These are phyloP conservation scores for Leptatherina wallacei DNA, from an alignment of 2,797 vertebrate genomes.

Conservation along the genomic window DNA sequence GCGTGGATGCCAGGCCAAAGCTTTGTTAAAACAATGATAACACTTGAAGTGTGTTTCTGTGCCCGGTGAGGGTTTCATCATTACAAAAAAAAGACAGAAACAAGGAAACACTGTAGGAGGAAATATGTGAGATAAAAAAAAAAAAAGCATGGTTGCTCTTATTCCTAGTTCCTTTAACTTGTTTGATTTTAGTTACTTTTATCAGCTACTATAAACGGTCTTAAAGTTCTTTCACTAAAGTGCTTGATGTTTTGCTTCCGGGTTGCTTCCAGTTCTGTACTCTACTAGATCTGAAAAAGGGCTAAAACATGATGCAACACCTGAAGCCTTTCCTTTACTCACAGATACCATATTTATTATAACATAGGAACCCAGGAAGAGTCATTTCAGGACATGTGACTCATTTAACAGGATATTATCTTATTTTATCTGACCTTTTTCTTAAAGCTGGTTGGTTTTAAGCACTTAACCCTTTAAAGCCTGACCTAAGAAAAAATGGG, in stretches of 20 bases:
- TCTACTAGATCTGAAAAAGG: slow-evolving; percentile 29
- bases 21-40: slow-evolving; percentile 76
- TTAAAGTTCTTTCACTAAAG: slow-evolving; percentile 32
- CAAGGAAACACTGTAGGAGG: slow-evolving; percentile 17
- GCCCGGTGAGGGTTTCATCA: slow-evolving; percentile 68
- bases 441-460: not conserved
- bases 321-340: slow-evolving; percentile 38
- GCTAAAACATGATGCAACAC: slow-evolving; percentile 38
- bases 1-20: slow-evolving; percentile 66
- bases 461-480: no score
- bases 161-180: slow-evolving; percentile 16
- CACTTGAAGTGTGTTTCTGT: slow-evolving; percentile 70
- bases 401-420: not conserved
- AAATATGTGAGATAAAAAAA: slow-evolving; percentile 29
- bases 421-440: not conserved
- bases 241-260: slow-evolving; percentile 19
- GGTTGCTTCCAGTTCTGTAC: slow-evolving; percentile 22
- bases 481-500: no score
- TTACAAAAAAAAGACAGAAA: slow-evolving; percentile 49
- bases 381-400: not conserved
- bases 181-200: slow-evolving; percentile 28
- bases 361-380: slow-evolving; percentile 16
- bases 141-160: slow-evolving; percentile 30
- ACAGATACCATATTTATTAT: slow-evolving; percentile 32
- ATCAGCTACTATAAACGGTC: slow-evolving; percentile 34